Conservation (phyloP, 92 coral and sea anemone genomes). For the Porites rus region DNA sequence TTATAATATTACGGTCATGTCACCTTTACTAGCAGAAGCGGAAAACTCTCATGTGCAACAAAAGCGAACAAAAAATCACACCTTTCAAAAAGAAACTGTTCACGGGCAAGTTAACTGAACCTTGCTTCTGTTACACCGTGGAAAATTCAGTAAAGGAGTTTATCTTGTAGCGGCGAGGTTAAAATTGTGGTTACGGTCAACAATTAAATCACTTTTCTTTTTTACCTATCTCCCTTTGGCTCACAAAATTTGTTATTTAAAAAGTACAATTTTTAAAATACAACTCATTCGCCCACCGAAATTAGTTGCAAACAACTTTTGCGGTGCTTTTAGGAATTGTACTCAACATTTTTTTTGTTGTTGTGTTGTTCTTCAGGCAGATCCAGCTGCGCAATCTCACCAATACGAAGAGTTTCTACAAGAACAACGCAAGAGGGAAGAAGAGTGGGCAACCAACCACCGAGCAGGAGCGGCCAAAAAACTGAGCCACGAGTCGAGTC, state of each 20-base stretch:
- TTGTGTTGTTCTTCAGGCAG: conserved; percentile 3
- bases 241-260: no score
- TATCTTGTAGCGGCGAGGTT: background rate
- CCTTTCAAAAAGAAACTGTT: conserved; percentile 16
- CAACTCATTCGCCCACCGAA: background rate
- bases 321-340: conserved; percentile 3
- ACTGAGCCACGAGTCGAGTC: background rate
- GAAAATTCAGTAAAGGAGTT: conserved; percentile 6
- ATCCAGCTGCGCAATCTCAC: conserved; percentile 6
- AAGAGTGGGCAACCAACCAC: conserved; percentile 24
- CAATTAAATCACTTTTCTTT: background rate
- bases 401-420: background rate
- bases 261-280: no score
- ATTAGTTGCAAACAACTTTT: background rate
- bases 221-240: no score
- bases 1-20: no score
- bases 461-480: conserved; percentile 11
- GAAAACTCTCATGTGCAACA: background rate
- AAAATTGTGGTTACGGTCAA: background rate
- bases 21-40: no score
- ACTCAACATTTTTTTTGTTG: background rate
- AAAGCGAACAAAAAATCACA: conserved; percentile 12
- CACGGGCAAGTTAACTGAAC: conserved; percentile 29
- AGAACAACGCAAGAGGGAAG: conserved; percentile 12
- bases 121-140: conserved; percentile 18